These are phyloP conservation scores for Carollia perspicillata DNA, from an alignment of 2,113 vertebrate genomes.

Conservation along the genomic window DNA sequence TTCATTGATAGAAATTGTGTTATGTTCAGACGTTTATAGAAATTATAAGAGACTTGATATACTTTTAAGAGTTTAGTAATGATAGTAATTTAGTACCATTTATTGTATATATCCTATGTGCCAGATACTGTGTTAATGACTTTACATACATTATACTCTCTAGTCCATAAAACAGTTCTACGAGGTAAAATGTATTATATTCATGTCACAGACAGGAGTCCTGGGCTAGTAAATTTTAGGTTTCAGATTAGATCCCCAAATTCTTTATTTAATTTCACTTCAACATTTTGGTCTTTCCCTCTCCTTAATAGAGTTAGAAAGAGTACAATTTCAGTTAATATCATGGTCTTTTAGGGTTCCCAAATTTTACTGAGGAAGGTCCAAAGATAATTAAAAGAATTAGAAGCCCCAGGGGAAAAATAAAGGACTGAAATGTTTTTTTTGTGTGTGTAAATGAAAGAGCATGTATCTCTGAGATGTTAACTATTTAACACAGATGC, in stretches of 20 bases:
- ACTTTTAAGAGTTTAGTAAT: constrained; percentile 24
- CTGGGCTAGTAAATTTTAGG: background rate
- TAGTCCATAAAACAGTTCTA: constrained; percentile 5
- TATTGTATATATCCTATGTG: background rate
- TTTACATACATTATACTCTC: background rate
- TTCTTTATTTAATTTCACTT: constrained; percentile 18
- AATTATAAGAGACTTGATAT: background rate
- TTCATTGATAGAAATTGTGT: background rate
- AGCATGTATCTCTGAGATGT: background rate
- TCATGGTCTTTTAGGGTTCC: background rate
- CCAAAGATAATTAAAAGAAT: background rate
- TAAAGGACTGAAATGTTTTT: background rate
- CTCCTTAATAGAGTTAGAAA: background rate
- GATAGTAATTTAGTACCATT: background rate
- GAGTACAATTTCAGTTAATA: background rate
- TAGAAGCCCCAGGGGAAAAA: background rate
- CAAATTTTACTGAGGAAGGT: background rate
- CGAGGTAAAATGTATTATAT: background rate
- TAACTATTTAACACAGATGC: background rate
- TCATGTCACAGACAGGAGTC: background rate
- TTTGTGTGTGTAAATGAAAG: background rate
- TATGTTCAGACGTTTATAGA: background rate
- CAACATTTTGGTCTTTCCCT: background rate
- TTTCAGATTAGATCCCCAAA: constrained; percentile 1
- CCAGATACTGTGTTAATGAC: background rate